Conservation (phyloP, 2,797 vertebrate species). For the Sternotherus odoratus region DNA sequence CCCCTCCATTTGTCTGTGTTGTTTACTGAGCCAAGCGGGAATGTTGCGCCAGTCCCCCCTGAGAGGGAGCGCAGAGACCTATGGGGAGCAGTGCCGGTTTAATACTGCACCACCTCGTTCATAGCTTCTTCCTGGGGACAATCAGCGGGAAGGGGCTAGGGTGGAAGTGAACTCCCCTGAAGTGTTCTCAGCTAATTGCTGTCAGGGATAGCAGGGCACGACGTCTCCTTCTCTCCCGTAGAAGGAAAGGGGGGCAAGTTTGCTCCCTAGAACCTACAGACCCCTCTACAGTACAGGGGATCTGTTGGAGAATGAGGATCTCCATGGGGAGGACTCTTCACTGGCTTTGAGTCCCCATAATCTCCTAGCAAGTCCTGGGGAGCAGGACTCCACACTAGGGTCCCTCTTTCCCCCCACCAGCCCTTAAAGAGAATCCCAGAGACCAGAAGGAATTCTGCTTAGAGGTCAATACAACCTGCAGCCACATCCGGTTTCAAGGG, state of each 20-base stretch:
- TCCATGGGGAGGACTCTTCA: neutral
- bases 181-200: neutral
- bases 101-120: neutral
- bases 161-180: neutral
- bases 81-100: neutral
- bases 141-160: neutral
- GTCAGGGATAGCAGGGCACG: neutral
- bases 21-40: neutral
- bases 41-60: neutral
- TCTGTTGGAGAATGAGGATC: neutral
- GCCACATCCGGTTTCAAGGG: neutral
- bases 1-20: neutral
- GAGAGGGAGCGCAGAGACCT: neutral
- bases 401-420: neutral
- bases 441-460: neutral
- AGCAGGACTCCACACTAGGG: neutral
- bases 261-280: neutral
- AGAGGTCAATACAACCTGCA: neutral
- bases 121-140: neutral
- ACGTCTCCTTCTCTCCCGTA: neutral
- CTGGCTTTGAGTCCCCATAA: neutral
- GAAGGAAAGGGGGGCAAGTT: neutral
- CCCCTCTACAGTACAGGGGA: neutral
- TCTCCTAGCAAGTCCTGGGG: neutral
- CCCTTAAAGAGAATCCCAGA: neutral